Conservation (phyloP, 2,113 vertebrate genomes). For the Cryptomyrus ogoouensis region DNA sequence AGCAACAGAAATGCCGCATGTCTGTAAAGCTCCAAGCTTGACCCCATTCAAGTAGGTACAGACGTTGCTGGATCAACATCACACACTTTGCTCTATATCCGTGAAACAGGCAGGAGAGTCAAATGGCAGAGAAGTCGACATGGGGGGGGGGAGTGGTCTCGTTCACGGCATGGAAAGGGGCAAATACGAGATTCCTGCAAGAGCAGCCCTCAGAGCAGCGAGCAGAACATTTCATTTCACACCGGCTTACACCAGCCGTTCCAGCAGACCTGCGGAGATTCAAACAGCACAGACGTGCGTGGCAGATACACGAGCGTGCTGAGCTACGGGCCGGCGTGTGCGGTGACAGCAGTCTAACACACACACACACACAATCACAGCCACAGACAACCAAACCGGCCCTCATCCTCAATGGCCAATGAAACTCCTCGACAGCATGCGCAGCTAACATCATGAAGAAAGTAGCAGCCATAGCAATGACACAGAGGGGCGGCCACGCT, state of each 20-base stretch:
- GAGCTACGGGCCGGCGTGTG: background rate
- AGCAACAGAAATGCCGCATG: background rate
- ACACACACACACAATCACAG: background rate
- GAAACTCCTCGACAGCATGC: background rate
- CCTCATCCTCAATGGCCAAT: background rate
- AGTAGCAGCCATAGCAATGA: background rate
- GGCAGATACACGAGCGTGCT: background rate
- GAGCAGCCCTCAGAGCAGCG: conserved; percentile 25
- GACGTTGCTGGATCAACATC: background rate
- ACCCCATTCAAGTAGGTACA: background rate
- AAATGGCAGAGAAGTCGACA: background rate
- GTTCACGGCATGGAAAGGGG: background rate
- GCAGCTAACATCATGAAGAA: background rate
- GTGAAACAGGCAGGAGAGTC: background rate
- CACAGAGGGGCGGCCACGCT: background rate
- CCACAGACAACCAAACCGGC: background rate
- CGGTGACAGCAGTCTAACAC: background rate
- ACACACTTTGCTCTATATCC: background rate
- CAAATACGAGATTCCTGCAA: conserved; percentile 28
- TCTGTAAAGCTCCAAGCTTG: background rate
- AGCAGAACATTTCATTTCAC: conserved; percentile 38
- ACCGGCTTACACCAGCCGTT: conserved; percentile 41
- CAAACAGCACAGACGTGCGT: background rate
- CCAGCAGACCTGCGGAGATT: background rate
- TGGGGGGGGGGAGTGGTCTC: background rate